These are phyloP conservation scores for Porites divaricata DNA, from an alignment of 92 coral and sea anemone genomes.

Conservation along the genomic window DNA sequence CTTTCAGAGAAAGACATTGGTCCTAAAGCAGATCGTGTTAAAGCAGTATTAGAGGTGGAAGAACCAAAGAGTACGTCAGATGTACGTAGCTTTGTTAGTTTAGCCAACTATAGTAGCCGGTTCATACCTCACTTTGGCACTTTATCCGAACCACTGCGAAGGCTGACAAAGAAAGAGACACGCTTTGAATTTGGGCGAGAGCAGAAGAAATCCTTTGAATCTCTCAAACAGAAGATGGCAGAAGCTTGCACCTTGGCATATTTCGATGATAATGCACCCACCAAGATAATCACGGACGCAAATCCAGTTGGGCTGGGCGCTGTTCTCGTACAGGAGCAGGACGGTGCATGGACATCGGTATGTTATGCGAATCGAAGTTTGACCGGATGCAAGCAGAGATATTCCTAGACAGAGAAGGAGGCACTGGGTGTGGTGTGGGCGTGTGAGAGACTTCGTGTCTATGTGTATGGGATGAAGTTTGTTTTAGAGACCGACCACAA, in stretches of 20 bases:
- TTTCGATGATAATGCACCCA: conserved; percentile 51
- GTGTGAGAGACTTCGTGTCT: too few species aligned
- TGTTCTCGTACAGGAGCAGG: too few species aligned
- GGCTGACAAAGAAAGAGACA: conserved; percentile 52
- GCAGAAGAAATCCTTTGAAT: conserved; percentile 41
- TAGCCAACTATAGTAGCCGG: conserved; percentile 49
- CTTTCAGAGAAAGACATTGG: conserved; percentile 73
- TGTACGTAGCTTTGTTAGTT: neutral
- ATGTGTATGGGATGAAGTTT: too few species aligned
- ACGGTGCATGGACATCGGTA: too few species aligned
- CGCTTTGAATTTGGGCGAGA: conserved; percentile 54
- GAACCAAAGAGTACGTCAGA: conserved; percentile 65
- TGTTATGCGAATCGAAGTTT: too few species aligned
- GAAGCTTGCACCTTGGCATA: conserved; percentile 55
- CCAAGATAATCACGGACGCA: too few species aligned
- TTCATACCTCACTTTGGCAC: conserved; percentile 70
- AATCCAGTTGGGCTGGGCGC: too few species aligned
- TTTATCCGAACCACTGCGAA: conserved; percentile 53
- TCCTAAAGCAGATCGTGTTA: conserved; percentile 67
- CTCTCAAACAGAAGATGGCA: conserved; percentile 52
- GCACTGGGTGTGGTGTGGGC: too few species aligned
- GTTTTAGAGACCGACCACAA: too few species aligned
- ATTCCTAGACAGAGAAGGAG: too few species aligned
- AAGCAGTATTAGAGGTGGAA: conserved; percentile 57
- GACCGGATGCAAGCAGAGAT: too few species aligned